Conservation (phyloP, 2,797 vertebrate species). For the Hybognathus amarus region DNA sequence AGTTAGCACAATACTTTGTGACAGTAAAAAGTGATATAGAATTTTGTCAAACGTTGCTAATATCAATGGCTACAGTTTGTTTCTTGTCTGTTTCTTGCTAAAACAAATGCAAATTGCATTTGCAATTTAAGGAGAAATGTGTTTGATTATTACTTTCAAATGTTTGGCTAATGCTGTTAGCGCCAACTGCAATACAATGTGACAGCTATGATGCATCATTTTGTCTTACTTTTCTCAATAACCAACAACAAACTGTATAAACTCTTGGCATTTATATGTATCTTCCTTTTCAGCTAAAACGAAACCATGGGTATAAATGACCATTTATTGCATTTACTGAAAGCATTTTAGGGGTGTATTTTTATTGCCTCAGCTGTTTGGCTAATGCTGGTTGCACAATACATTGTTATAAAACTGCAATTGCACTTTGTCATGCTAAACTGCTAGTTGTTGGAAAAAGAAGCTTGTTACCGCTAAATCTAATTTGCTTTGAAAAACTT, state of each 20-base stretch:
- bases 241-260: not conserved
- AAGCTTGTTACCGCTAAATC: not conserved
- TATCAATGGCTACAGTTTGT: not conserved
- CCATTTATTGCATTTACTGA: not conserved
- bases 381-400: not conserved
- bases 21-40: too few species aligned
- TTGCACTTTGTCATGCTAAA: not conserved
- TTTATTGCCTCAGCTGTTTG: not conserved
- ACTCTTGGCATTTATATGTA: not conserved
- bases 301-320: not conserved
- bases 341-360: not conserved
- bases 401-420: not conserved
- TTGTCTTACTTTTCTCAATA: not conserved
- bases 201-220: not conserved
- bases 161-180: not conserved
- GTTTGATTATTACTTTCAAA: not conserved
- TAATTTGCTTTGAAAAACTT: not conserved
- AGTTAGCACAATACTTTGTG: not conserved
- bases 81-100: too few species aligned
- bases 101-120: not conserved
- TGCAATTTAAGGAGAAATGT: not conserved
- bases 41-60: too few species aligned
- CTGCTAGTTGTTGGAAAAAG: not conserved
- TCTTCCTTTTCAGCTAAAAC: not conserved
- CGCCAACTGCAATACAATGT: not conserved